These are phyloP conservation scores for Brevimyrus niger DNA, from an alignment of 2,113 vertebrate genomes.

Conservation along the genomic window DNA sequence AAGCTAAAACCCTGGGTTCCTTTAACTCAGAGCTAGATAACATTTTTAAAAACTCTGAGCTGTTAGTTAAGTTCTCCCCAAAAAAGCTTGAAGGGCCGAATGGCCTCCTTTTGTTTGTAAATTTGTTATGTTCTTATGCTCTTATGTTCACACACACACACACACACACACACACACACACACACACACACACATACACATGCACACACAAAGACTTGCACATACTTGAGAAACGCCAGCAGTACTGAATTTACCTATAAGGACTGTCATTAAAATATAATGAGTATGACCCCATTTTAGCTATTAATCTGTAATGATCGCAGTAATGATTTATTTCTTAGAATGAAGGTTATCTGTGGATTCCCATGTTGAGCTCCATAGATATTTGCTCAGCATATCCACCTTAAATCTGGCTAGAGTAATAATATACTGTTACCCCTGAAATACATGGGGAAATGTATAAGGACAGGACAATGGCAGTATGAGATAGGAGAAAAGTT, in stretches of 20 bases:
- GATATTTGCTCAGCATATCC: neutral
- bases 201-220: neutral
- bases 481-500: neutral
- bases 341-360: neutral
- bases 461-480: neutral
- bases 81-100: too few species aligned
- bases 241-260: neutral
- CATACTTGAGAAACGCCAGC: neutral
- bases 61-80: too few species aligned
- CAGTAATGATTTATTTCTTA: neutral
- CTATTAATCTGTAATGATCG: neutral
- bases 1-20: too few species aligned
- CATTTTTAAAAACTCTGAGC: too few species aligned
- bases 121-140: too few species aligned
- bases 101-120: too few species aligned
- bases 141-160: too few species aligned
- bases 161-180: too few species aligned
- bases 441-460: neutral
- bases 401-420: neutral
- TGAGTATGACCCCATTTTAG: neutral
- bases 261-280: neutral
- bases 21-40: too few species aligned
- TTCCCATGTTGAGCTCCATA: neutral
- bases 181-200: too few species aligned
- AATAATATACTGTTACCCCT: neutral